Evolutionary conservation across 37 sponge, comb jelly and placozoan genomes (phyloP), one percentile per base, ranked within the genome.

Genomic region (Diacarnus erythraeanus): DNA sequence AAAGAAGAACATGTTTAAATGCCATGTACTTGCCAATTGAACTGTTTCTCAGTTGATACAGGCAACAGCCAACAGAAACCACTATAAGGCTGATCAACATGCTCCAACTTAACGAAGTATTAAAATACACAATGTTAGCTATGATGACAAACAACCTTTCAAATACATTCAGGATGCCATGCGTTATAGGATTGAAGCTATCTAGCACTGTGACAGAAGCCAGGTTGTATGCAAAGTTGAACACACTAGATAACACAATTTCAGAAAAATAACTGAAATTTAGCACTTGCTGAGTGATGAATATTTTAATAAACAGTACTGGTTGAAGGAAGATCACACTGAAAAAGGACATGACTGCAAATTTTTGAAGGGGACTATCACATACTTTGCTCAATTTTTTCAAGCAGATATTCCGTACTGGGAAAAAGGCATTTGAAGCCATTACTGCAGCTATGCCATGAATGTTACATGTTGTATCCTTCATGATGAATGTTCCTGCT

Each of bases 351-450:
- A 63, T 20, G 31, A 63, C 8, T 63, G 20, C 64, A 15, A 30
- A 15, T 63, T 63, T 63, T 27, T 63, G 64, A 6, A 15, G 20
- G 5, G 64, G 64, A 63, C 20, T 63, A 8, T 63, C 20, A 12
- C 64, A 63, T 15, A 63, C 31, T n/a, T n/a, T n/a, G n/a, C n/a
- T n/a, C 64, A 63, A 15, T 63, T 63, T 63, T 6, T 63, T 63
- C 64, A 63, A 15, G 20, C 8, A 63, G 31, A 63, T 63, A 27
- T 63, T 15, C 8, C 64, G 64, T 20, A 63, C 18, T n/a, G 64
- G 8, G 20, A 63, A 63, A 20, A n/a, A 12, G 8, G 64, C 18
- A n/a, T 63, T 63, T 63, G 64, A 63, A 27, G 18, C 18, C 64
- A 63, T 6, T 27, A 6, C 64, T 30, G 31, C 31, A 20, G 6